Conservation (phyloP, 2,888 invertebrate species). For the Leptinotarsa haldemani region DNA sequence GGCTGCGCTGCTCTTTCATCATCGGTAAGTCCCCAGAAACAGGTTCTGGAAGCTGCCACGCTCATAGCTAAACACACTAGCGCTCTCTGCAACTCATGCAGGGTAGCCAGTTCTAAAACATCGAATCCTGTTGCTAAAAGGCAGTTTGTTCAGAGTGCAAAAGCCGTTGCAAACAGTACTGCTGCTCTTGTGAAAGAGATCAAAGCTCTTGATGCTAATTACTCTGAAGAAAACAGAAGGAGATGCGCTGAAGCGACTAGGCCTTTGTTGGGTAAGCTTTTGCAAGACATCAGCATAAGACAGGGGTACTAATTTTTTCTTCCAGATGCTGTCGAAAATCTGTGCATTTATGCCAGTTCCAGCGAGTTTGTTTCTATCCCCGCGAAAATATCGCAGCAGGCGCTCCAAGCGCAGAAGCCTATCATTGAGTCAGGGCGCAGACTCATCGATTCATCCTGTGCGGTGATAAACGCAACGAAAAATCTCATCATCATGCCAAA, state of each 20-base stretch:
- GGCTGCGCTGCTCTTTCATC: slow-evolving; percentile 85
- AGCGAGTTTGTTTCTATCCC: slow-evolving; percentile 94
- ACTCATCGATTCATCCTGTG: slow-evolving; percentile 87
- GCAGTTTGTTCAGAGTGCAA: slow-evolving; percentile 97
- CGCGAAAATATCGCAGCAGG: slow-evolving; percentile 89
- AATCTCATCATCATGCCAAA: slow-evolving; percentile 88
- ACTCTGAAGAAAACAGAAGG: slow-evolving; percentile 79
- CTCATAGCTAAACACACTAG: slow-evolving; percentile 96
- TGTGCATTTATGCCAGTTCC: slow-evolving; percentile 93
- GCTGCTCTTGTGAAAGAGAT: slow-evolving; percentile 94
- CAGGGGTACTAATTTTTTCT: slow-evolving; percentile 9
- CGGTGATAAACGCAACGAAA: slow-evolving; percentile 92
- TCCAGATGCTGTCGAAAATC: slow-evolving; percentile 89
- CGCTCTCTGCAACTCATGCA: slow-evolving; percentile 92
- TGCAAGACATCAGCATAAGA: neutral
- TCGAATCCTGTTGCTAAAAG: slow-evolving; percentile 92
- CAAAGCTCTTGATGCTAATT: slow-evolving; percentile 88
- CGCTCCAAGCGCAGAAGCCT: slow-evolving; percentile 85
- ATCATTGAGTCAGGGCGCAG: slow-evolving; percentile 83
- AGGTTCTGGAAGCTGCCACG: slow-evolving; percentile 91
- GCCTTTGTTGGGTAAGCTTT: slow-evolving; percentile 71
- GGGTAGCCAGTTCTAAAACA: slow-evolving; percentile 88
- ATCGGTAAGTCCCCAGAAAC: slow-evolving; percentile 80
- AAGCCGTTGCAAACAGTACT: slow-evolving; percentile 96
- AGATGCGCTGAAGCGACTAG: slow-evolving; percentile 83